These are phyloP conservation scores for Neofelis nebulosa DNA, from an alignment of 2,113 vertebrate species.

Conservation along the genomic window DNA sequence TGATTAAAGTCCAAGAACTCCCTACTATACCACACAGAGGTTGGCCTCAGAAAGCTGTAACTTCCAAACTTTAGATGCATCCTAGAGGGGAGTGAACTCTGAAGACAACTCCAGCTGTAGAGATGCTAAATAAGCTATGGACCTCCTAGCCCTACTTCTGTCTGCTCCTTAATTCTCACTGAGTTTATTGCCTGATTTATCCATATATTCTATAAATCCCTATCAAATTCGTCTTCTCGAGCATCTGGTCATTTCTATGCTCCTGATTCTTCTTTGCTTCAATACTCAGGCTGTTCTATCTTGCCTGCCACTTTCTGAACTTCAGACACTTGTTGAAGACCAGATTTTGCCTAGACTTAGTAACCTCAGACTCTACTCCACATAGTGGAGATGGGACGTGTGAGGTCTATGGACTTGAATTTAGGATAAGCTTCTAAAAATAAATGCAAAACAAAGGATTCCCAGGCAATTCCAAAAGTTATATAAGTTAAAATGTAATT, in stretches of 20 bases:
- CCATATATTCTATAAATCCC: neutral
- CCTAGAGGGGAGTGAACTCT: neutral
- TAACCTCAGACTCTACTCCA: neutral
- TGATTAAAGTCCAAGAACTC: neutral
- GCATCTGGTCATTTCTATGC: neutral
- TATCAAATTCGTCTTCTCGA: neutral
- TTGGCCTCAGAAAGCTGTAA: neutral
- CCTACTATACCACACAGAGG: neutral
- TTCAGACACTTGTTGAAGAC: neutral
- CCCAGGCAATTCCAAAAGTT: neutral
- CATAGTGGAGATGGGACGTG: neutral
- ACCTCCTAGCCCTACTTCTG: neutral
- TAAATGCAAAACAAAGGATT: neutral
- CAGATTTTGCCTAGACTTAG: neutral
- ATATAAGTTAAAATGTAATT: neutral
- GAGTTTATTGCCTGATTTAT: neutral
- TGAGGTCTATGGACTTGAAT: neutral
- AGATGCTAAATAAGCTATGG: neutral
- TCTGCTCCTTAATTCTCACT: neutral
- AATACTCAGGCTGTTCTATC: neutral
- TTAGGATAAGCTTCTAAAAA: neutral
- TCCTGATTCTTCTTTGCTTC: constrained; percentile 25
- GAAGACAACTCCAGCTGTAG: neutral
- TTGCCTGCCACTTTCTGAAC: neutral
- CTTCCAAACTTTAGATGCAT: neutral